Evolutionary conservation across 2,888 invertebrate species (phyloP).

Genomic region (Brachyptera risi): DNA sequence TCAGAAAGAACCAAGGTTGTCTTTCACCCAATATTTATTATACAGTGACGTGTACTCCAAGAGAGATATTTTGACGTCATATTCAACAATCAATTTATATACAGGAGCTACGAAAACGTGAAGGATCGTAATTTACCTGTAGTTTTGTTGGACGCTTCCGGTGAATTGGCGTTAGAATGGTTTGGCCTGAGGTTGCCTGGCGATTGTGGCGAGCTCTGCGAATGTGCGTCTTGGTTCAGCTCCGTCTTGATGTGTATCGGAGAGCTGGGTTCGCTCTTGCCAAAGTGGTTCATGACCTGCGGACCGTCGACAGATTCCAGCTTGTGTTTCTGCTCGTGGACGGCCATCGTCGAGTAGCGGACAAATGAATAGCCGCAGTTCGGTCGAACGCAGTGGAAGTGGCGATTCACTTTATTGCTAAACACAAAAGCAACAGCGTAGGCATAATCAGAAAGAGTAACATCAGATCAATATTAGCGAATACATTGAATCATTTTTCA

Average conservation of each 20-base stretch:
- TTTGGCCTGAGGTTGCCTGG: slow-evolving; percentile 5
- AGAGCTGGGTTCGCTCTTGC: background rate
- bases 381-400: slow-evolving; percentile 70
- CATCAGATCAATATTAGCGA: no score
- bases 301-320: slow-evolving; percentile 39
- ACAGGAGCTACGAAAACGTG: no score
- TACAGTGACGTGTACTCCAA: no score
- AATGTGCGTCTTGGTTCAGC: slow-evolving; percentile 37
- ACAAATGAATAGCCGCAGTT: slow-evolving; percentile 70
- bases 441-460: no score
- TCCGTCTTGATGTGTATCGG: slow-evolving; percentile 36
- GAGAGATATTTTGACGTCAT: no score
- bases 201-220: slow-evolving; percentile 36
- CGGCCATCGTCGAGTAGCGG: slow-evolving; percentile 67
- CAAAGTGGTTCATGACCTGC: background rate
- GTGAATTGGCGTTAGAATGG: slow-evolving; percentile 22
- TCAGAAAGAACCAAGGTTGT: no score
- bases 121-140: slow-evolving; percentile 31
- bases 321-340: slow-evolving; percentile 64
- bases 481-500: no score
- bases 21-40: no score
- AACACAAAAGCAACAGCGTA: no score
- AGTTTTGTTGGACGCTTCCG: slow-evolving; percentile 29
- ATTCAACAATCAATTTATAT: no score
- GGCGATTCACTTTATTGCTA: slow-evolving; percentile 67